phyloP scores from a whole-genome alignment of 2,797 vertebrate genomes.

The Cottoperca gobio region DNA sequence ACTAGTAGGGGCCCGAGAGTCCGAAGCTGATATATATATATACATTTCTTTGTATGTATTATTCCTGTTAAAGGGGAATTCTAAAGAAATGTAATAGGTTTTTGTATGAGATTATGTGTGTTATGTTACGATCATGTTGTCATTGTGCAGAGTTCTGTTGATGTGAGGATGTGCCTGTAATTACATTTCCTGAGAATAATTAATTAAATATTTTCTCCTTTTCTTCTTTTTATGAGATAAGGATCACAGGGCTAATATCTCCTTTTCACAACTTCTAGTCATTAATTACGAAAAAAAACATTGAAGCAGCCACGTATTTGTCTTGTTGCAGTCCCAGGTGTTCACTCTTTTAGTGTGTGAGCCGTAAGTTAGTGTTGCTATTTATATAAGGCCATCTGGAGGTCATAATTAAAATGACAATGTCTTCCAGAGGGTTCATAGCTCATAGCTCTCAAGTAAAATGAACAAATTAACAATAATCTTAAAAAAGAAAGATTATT shows the following conservation, averaged over 20 bases:
- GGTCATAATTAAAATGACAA: conserved; percentile 7
- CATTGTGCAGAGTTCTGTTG: neutral
- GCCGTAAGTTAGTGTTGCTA: neutral
- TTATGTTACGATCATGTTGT: neutral
- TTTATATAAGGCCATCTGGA: neutral
- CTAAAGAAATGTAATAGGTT: neutral
- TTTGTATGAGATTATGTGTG: neutral
- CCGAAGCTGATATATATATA: no score
- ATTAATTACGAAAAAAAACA: neutral
- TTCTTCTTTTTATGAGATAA: conserved; percentile 1
- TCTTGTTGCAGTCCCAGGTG: neutral
- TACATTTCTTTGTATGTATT: no score
- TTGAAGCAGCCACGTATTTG: neutral
- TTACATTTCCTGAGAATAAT: conserved; percentile 8
- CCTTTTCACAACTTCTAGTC: neutral
- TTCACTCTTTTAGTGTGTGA: neutral
- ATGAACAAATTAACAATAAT: neutral
- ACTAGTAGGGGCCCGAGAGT: no score
- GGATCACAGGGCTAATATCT: neutral
- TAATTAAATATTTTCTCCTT: neutral
- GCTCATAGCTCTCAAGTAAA: neutral
- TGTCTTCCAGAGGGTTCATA: neutral
- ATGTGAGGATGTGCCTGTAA: neutral
- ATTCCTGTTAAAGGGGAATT: neutral
- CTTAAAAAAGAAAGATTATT: neutral